These are phyloP conservation scores for Clunio marinus DNA, from an alignment of 2,888 invertebrate genomes.

Conservation along the genomic window DNA sequence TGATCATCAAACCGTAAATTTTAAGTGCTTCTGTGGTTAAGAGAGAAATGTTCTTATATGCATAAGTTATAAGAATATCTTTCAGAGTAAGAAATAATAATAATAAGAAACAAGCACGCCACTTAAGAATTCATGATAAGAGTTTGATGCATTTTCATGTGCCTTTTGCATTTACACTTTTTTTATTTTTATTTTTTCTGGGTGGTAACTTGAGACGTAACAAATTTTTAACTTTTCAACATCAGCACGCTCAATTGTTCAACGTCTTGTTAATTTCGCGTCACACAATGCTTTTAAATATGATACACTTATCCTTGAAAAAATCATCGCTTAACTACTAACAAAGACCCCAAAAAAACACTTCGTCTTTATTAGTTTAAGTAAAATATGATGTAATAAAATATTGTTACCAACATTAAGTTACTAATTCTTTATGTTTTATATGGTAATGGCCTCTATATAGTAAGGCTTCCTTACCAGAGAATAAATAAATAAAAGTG, in stretches of 20 bases:
- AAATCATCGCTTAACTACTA: background rate
- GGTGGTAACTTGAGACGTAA: background rate
- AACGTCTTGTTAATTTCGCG: background rate
- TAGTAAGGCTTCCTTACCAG: too few species aligned
- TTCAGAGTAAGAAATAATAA: background rate
- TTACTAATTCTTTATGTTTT: too few species aligned
- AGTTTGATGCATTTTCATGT: background rate
- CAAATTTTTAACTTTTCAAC: too few species aligned
- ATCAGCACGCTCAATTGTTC: too few species aligned
- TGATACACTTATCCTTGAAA: background rate
- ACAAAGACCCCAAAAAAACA: background rate
- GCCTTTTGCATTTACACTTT: too few species aligned
- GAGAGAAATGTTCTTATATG: background rate
- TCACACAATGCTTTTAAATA: background rate
- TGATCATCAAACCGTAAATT: background rate
- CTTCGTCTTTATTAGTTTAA: background rate
- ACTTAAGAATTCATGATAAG: background rate
- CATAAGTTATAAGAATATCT: background rate
- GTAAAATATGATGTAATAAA: background rate
- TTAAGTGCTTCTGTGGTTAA: conserved; percentile 6
- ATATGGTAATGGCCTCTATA: too few species aligned
- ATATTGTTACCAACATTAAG: background rate
- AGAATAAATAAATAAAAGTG: background rate
- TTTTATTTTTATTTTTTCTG: background rate
- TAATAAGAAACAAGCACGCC: background rate